Conservation (phyloP, 2,113 vertebrate genomes). For the Aphyosemion australe region DNA sequence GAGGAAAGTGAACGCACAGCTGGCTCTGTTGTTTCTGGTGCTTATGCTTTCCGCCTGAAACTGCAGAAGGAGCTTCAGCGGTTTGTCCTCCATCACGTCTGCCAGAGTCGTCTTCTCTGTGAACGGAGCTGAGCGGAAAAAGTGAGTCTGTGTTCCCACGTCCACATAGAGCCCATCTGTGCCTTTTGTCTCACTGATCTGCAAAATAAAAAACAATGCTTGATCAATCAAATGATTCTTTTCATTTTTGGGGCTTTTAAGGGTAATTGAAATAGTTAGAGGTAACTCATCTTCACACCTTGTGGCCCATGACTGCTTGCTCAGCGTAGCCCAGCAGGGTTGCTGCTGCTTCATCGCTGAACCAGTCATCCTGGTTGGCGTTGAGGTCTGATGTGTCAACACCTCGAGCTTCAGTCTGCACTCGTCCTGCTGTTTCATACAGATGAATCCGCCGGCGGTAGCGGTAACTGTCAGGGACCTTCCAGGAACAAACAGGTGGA, state of each 20-base stretch:
- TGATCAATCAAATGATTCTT: no score
- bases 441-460: conserved; percentile 67
- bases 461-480: conserved; percentile 86
- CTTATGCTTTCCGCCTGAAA: conserved; percentile 87
- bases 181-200: conserved; percentile 85
- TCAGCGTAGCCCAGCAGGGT: conserved; percentile 67
- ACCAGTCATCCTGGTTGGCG: conserved; percentile 71
- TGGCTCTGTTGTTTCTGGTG: conserved; percentile 88
- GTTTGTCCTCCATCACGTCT: conserved; percentile 75
- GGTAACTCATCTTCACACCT: conserved; percentile 20
- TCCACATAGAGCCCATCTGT: conserved; percentile 85
- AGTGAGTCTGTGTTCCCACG: conserved; percentile 90
- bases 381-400: conserved; percentile 92
- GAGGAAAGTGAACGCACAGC: conserved; percentile 88
- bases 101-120: conserved; percentile 78
- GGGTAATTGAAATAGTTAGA: no score
- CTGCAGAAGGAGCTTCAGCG: conserved; percentile 82
- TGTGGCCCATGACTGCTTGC: conserved; percentile 67
- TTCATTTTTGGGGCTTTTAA: no score
- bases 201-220: neutral
- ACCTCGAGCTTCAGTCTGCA: conserved; percentile 65
- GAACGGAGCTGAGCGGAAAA: conserved; percentile 85
- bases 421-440: conserved; percentile 10
- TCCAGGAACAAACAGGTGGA: neutral
- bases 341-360: conserved; percentile 54